These are phyloP conservation scores for Drosophila maculinotata DNA, from an alignment of 2,888 invertebrate genomes.

Conservation along the genomic window DNA sequence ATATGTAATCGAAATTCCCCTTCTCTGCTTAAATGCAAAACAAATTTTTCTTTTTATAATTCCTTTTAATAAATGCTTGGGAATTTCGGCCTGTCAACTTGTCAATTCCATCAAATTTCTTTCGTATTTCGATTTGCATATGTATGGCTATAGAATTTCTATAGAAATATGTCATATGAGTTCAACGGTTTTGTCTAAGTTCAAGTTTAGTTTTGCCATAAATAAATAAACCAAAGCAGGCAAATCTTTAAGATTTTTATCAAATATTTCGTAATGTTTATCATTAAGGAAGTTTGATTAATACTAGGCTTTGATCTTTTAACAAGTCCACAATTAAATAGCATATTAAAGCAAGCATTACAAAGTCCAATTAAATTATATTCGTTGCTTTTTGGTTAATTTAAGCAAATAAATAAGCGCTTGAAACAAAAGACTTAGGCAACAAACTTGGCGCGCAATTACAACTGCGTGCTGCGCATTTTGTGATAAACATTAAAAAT, in stretches of 20 bases:
- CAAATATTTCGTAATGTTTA: too few relatives aligned
- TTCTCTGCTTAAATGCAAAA: conserved; percentile 12
- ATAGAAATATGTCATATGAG: background rate
- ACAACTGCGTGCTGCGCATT: conserved; percentile 62
- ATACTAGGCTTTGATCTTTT: background rate
- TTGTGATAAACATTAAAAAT: conserved; percentile 33
- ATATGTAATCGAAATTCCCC: conserved; percentile 19
- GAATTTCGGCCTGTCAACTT: conserved; percentile 20
- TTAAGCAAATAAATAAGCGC: conserved; percentile 38
- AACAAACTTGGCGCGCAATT: conserved; percentile 67
- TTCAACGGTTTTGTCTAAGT: conserved; percentile 13
- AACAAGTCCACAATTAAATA: conserved; percentile 12
- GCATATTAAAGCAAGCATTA: conserved; percentile 18
- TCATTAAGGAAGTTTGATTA: background rate
- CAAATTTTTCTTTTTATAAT: conserved; percentile 15
- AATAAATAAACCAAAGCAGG: too few relatives aligned
- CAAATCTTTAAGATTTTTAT: background rate
- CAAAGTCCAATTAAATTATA: conserved; percentile 20
- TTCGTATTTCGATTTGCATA: conserved; percentile 19
- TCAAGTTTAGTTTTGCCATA: conserved; percentile 10
- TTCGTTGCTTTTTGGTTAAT: conserved; percentile 29
- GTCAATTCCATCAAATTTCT: conserved; percentile 16
- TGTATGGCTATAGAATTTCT: background rate
- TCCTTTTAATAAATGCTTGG: conserved; percentile 11
- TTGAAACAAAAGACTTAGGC: conserved; percentile 75